Percentiles rank a stretch among this genome's conserved stretches.
These are phyloP conservation scores for Catharus bicknelli DNA, from an alignment of 2,113 vertebrate genomes.

Conservation along the genomic window DNA sequence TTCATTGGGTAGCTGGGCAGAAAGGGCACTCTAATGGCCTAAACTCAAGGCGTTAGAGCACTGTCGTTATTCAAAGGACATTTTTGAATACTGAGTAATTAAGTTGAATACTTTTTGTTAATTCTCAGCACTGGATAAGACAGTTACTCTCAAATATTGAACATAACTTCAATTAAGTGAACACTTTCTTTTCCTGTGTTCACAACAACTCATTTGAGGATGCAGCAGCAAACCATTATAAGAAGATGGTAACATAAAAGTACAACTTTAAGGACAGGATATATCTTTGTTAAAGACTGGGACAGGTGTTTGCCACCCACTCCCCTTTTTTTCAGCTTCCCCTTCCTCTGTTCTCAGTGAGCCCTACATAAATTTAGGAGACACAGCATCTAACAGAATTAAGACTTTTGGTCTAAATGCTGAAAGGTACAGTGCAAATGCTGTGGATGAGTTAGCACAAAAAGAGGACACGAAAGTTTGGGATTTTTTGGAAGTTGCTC, in stretches of 20 bases:
- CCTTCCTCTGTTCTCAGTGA: not conserved
- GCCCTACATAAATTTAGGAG: not conserved
- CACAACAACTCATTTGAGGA: not conserved
- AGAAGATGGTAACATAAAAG: not conserved
- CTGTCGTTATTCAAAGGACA: conserved; percentile 62
- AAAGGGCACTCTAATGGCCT: conserved; percentile 66
- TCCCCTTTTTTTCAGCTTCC: not conserved
- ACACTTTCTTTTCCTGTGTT: not conserved
- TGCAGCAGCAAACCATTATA: not conserved
- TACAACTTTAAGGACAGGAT: not conserved
- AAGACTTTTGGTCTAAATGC: not conserved
- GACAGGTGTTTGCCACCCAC: not conserved
- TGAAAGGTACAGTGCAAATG: not conserved
- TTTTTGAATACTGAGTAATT: conserved; percentile 63
- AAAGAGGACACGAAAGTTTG: not conserved
- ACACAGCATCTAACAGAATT: not conserved
- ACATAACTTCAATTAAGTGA: not conserved
- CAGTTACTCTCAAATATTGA: conserved; percentile 58
- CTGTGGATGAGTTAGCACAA: not conserved
- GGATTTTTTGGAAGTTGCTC: not conserved
- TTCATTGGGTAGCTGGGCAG: conserved; percentile 38
- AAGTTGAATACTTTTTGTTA: conserved; percentile 56
- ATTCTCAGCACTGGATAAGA: conserved; percentile 17
- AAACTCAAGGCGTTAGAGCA: not conserved
- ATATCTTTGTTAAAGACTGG: not conserved